phyloP scores from a whole-genome alignment of 2,888 invertebrate species.

The Eueremaeus valkanovi region DNA sequence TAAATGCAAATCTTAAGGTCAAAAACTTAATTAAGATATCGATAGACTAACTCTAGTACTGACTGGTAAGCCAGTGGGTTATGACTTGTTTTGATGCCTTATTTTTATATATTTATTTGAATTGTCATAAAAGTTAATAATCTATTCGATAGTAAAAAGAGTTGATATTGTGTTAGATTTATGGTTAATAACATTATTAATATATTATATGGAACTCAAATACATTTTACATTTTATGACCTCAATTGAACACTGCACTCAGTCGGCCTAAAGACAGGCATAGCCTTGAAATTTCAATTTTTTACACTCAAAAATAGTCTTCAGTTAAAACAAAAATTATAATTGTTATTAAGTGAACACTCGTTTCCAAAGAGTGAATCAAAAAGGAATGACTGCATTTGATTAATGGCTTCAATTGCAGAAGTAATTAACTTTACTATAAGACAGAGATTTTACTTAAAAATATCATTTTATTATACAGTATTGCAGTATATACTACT shows the following conservation, averaged over 20 bases:
- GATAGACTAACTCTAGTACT: neutral
- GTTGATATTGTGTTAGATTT: neutral
- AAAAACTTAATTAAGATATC: neutral
- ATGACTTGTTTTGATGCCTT: neutral
- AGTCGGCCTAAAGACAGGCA: neutral
- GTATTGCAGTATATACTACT: no score
- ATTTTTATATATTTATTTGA: neutral
- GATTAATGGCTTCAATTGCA: neutral
- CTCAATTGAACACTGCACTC: conserved; percentile 7
- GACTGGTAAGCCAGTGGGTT: neutral
- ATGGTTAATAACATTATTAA: neutral
- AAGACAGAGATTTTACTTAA: neutral
- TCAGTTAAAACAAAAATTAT: no score
- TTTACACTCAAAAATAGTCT: no score
- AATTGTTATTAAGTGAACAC: no score
- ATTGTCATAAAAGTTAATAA: neutral
- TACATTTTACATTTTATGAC: conserved; percentile 25
- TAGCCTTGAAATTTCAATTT: conserved; percentile 20
- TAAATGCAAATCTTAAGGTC: neutral
- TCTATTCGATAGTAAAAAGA: neutral
- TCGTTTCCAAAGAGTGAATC: no score
- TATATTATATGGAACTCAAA: conserved; percentile 1
- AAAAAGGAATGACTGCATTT: no score
- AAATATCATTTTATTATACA: neutral
- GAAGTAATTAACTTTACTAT: neutral